Base-by-base conservation (phyloP, 2,797 vertebrate species). In the Coilia nasus region DNA sequence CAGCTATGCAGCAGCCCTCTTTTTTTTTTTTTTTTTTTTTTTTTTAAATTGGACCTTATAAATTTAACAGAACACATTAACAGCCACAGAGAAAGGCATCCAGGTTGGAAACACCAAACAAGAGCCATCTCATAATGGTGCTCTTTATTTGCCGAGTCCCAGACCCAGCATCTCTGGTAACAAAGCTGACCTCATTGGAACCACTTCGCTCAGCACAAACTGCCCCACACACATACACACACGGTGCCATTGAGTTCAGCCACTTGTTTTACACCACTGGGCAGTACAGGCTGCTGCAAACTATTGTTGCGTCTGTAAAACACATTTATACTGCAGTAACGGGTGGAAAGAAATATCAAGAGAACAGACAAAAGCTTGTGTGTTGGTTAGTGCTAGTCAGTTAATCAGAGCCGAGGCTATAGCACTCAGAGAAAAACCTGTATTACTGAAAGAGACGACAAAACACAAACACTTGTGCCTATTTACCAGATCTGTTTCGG, bases 401-500 rank as follows among this genome's bases (percentile, higher is more conserved):
- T 35, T 41, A 75, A 75, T 75, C 14, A 75, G 31, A 41, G 31
- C 15, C 12, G 0, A 35, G 67, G 2, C 25, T 31, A 31, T 11
- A 28, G 25, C 64, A 31, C 28, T 75, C 67, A 75, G 35, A 75
- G 35, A 41, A 21, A 64, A 64, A 23, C 9, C 1, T 35, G 17
- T 21, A 21, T 41, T 41, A 21, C 17, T 19, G 21, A 56, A 62
- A 23, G 31, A 15, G 35, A 23, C 59, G 12, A 7, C 6, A n/a
- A 21, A 46, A 62, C 17, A 19, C n/a, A 71, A 17, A 57, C 25
- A 28, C 23, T 12, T 85, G 50, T 47, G 62, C 0, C 15, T 3
- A 93, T 91, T 95, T 93, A 99, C 98, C 98, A 99, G 96, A 94
- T 99, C 98, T 91, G 98, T 99, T 97, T 99, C 98, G 91, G 98